A percentile compares a stretch with the other conserved stretches of the same genome.
Conservation (phyloP, 2,888 invertebrate genomes). For the Desoria tigrina region DNA sequence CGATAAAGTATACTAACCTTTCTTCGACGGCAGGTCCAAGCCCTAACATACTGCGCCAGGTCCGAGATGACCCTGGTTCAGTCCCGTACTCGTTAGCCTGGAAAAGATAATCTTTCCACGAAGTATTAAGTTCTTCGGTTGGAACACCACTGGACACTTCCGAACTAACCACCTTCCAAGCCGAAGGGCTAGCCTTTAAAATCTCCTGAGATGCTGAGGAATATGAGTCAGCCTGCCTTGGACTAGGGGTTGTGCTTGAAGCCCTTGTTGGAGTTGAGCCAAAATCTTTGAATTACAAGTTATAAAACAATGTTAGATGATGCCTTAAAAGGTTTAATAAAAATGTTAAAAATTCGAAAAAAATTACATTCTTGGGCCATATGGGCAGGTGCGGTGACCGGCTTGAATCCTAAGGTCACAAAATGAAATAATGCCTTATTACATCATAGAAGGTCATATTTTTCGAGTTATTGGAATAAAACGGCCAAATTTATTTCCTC, state of each 20-base stretch:
- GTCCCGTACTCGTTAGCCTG: constrained; percentile 14
- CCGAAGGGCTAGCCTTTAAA: too few species aligned
- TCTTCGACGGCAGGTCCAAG: constrained; percentile 11
- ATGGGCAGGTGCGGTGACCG: constrained; percentile 39
- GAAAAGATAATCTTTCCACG: constrained; percentile 14
- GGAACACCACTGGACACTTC: constrained; percentile 13
- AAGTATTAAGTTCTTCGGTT: constrained; percentile 12
- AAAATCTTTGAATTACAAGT: too few species aligned
- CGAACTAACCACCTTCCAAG: too few species aligned
- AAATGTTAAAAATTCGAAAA: too few species aligned
- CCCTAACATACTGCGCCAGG: constrained; percentile 20
- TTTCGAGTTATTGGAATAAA: too few species aligned
- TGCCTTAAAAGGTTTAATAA: too few species aligned
- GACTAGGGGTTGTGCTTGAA: constrained; percentile 2
- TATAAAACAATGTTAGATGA: too few species aligned
- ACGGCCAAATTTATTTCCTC: too few species aligned
- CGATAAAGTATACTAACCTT: not conserved
- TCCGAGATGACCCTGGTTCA: not conserved
- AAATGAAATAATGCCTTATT: not conserved
- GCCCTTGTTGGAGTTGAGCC: too few species aligned
- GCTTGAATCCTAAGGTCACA: constrained; percentile 41
- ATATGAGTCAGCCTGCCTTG: not conserved
- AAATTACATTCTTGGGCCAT: too few species aligned
- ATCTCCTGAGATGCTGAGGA: too few species aligned
- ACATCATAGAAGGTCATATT: too few species aligned